Evolutionary conservation across 2,113 vertebrate genomes (phyloP).

Genomic region (Hippocampus comes): DNA sequence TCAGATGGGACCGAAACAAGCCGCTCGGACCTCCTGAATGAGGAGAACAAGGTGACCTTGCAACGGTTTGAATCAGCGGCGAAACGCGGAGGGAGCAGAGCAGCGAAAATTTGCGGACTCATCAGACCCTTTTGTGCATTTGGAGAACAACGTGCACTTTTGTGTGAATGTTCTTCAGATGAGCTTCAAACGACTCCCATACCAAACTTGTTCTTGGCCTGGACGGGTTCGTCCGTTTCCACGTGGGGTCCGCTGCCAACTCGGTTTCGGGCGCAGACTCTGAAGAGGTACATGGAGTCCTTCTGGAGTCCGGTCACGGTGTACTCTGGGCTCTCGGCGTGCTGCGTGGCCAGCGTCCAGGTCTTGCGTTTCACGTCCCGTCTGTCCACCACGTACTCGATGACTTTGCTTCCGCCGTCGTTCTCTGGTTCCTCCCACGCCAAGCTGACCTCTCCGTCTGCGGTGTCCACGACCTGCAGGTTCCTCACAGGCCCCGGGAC

Average conservation of each 20-base stretch:
- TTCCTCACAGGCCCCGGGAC: slow-evolving; percentile 94
- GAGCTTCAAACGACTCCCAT: slow-evolving; percentile 43
- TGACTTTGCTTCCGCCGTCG: slow-evolving; percentile 94
- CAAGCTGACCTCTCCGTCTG: slow-evolving; percentile 91
- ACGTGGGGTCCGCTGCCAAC: slow-evolving; percentile 89
- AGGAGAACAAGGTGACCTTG: too few species aligned
- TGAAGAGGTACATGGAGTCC: slow-evolving; percentile 92
- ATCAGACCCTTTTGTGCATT: too few species aligned
- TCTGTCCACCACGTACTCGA: slow-evolving; percentile 87
- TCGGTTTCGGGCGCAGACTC: slow-evolving; percentile 92
- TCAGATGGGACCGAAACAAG: too few species aligned
- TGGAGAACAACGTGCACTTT: too few species aligned
- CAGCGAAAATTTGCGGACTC: too few species aligned
- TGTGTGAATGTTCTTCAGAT: not conserved
- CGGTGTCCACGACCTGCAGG: slow-evolving; percentile 88
- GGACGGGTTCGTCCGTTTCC: slow-evolving; percentile 88
- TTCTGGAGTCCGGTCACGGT: slow-evolving; percentile 89
- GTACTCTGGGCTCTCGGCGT: slow-evolving; percentile 87
- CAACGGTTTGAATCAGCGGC: too few species aligned
- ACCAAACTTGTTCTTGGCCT: slow-evolving; percentile 97
- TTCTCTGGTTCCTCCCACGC: slow-evolving; percentile 94
- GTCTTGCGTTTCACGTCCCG: slow-evolving; percentile 93
- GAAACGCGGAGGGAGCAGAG: too few species aligned
- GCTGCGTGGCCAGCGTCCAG: slow-evolving; percentile 89
- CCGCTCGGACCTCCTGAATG: too few species aligned